Conservation (phyloP, 2,113 vertebrate genomes). For the Strix aluco region DNA sequence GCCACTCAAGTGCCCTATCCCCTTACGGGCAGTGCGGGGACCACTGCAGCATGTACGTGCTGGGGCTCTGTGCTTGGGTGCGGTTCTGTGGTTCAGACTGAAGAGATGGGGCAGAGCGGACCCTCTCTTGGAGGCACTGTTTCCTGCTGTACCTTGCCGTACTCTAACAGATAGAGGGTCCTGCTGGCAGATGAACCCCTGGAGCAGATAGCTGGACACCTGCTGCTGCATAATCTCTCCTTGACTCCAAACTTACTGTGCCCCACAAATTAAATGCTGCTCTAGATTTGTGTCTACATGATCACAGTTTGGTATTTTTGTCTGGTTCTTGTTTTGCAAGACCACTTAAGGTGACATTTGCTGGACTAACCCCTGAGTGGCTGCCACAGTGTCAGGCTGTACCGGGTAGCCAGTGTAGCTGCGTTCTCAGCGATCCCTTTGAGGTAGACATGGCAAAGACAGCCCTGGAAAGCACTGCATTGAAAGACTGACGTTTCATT, state of each 20-base stretch:
- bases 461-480: neutral
- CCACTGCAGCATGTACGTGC: accelerated
- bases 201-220: neutral
- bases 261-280: neutral
- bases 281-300: neutral
- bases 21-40: neutral
- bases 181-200: neutral
- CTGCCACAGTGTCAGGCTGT: neutral
- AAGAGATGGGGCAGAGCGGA: neutral
- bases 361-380: neutral
- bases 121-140: accelerated
- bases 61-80: neutral
- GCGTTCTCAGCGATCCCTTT: neutral
- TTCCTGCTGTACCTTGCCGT: neutral
- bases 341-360: neutral
- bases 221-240: neutral
- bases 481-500: neutral
- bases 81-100: neutral
- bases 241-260: neutral
- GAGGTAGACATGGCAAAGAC: neutral
- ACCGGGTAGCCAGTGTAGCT: neutral
- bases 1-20: neutral
- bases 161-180: neutral
- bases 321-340: neutral
- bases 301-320: neutral